Conservation (phyloP, 2,113 vertebrate genomes). For the Onychostruthus taczanowskii region DNA sequence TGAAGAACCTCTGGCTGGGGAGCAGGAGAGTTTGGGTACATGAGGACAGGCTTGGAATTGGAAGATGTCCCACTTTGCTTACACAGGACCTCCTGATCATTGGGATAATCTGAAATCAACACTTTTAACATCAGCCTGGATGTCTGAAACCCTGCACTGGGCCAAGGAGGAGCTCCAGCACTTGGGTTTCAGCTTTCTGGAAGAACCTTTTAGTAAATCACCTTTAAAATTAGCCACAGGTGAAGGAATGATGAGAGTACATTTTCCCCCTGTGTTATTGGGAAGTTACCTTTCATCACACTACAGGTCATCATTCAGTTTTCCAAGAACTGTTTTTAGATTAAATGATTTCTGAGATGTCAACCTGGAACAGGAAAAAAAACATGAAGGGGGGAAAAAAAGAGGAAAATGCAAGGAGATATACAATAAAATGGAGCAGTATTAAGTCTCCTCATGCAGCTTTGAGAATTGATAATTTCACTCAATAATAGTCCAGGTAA, state of each 20-base stretch:
- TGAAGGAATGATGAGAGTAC: neutral
- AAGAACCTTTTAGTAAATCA: neutral
- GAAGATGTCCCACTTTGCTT: neutral
- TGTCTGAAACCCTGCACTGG: neutral
- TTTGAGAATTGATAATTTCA: neutral
- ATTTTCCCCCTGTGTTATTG: neutral
- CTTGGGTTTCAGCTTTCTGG: neutral
- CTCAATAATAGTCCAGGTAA: neutral
- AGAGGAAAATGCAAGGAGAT: neutral
- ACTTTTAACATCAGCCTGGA: neutral
- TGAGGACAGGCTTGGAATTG: neutral
- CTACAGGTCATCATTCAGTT: neutral
- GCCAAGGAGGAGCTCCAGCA: neutral
- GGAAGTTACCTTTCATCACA: neutral
- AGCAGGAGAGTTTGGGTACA: accelerated
- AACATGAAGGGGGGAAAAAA: accelerated
- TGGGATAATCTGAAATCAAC: neutral
- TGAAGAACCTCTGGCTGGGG: neutral
- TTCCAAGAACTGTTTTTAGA: neutral
- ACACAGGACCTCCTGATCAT: neutral
- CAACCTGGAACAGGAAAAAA: neutral
- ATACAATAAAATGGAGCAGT: neutral
- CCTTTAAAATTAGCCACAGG: neutral
- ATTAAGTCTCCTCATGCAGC: neutral
- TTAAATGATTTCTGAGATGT: neutral